A percentile compares a stretch with the other conserved stretches of the same genome.
Conservation (phyloP, 53 echinoderm and acorn worm species). For the Mesocentrotus franciscanus region DNA sequence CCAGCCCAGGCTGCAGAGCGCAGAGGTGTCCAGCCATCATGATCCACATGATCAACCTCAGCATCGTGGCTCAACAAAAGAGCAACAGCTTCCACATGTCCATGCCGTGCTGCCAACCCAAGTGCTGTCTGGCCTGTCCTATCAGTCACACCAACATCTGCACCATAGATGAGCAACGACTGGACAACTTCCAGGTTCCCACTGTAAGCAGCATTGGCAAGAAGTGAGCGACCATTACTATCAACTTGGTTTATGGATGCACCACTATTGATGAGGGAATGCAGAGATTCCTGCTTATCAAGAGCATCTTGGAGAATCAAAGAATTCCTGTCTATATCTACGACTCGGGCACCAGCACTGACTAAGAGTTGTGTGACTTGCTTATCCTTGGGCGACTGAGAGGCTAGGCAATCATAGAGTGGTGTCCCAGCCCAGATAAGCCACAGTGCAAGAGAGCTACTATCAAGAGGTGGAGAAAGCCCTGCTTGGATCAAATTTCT, state of each 20-base stretch:
- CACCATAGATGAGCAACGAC: conserved; percentile 82
- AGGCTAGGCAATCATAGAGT: conserved; percentile 89
- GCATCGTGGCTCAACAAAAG: conserved; percentile 79
- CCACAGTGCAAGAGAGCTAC: conserved; percentile 92
- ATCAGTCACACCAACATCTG: conserved; percentile 86
- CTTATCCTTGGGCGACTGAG: conserved; percentile 86
- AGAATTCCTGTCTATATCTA: conserved; percentile 92
- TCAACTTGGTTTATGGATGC: conserved; percentile 97
- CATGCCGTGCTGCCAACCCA: conserved; percentile 88
- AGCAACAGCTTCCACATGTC: conserved; percentile 91
- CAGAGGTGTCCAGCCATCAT: conserved; percentile 99
- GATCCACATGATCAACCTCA: conserved; percentile 94
- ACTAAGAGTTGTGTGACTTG: conserved; percentile 87
- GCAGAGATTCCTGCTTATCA: conserved; percentile 90
- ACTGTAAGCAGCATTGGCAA: conserved; percentile 97
- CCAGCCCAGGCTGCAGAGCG: conserved; percentile 99
- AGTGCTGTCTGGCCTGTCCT: conserved; percentile 97
- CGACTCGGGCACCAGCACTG: conserved; percentile 93
- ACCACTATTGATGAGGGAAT: conserved; percentile 90
- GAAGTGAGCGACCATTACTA: conserved; percentile 94
- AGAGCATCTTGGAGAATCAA: conserved; percentile 92
- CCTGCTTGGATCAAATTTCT: conserved; percentile 92
- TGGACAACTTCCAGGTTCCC: conserved; percentile 95
- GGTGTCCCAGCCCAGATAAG: conserved; percentile 97
- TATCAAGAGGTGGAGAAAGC: conserved; percentile 86